Percentiles rank a stretch among this genome's conserved stretches.
Evolutionary conservation across 2,113 vertebrate species (phyloP).

Genomic region (Leptobrachium ailaonicum): DNA sequence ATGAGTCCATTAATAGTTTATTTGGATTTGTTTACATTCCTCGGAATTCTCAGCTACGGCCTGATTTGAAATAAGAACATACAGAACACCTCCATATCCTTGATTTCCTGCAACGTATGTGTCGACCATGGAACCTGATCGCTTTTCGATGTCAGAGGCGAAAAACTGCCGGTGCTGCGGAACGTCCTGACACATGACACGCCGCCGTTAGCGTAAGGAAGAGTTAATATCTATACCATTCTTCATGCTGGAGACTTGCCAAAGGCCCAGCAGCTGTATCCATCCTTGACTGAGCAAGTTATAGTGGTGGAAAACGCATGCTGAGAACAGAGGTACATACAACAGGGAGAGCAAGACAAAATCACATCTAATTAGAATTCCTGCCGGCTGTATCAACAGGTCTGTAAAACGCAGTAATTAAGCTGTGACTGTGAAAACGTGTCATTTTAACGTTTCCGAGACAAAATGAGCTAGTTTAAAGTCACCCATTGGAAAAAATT

Average conservation of each 20-base stretch:
- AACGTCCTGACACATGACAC: neutral
- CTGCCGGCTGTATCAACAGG: conserved; percentile 63
- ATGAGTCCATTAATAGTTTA: no score
- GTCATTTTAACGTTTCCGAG: conserved; percentile 57
- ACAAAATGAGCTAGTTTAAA: conserved; percentile 55
- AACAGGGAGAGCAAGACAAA: conserved; percentile 57
- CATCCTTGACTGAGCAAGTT: conserved; percentile 59
- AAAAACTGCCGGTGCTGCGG: neutral
- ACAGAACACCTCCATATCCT: no score
- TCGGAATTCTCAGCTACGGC: no score
- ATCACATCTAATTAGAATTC: conserved; percentile 64
- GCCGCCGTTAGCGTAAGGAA: neutral
- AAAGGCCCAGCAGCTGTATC: conserved; percentile 51
- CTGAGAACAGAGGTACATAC: conserved; percentile 55
- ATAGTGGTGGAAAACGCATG: conserved; percentile 44
- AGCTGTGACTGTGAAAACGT: conserved; percentile 58
- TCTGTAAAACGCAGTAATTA: conserved; percentile 65
- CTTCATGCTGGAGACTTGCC: conserved; percentile 48
- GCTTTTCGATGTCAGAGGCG: no score
- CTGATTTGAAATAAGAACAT: no score
- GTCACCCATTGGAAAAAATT: conserved; percentile 53
- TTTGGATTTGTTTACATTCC: no score
- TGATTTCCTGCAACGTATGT: no score
- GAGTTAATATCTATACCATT: conserved; percentile 48
- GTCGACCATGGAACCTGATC: no score